phyloP scores from a whole-genome alignment of 2,888 invertebrate species.

The Endomychus coccineus region DNA sequence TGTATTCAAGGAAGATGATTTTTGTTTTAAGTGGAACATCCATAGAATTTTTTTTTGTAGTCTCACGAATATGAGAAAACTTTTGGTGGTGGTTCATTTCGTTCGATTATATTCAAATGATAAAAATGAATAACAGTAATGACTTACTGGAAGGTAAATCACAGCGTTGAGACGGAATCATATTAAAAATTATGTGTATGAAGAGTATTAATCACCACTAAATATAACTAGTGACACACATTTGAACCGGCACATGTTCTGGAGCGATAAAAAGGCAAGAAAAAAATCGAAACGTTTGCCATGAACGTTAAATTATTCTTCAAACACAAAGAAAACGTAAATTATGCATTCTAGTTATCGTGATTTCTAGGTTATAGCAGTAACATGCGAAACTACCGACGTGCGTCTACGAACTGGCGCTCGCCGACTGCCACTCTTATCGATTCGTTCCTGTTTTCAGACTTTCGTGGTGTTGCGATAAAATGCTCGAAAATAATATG shows the following conservation, averaged over 20 bases:
- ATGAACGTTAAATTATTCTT: background rate
- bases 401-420: slow-evolving; percentile 37
- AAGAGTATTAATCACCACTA: slow-evolving; percentile 25
- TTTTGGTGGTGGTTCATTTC: no score
- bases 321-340: background rate
- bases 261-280: no score
- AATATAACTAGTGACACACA: slow-evolving; percentile 23
- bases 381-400: slow-evolving; percentile 30
- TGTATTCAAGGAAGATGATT: no score
- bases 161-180: slow-evolving; percentile 43
- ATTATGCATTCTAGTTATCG: slow-evolving; percentile 16
- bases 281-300: no score
- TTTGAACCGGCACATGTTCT: slow-evolving; percentile 22
- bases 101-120: background rate
- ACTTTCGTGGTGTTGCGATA: no score
- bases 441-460: slow-evolving; percentile 13
- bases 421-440: slow-evolving; percentile 18
- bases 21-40: no score
- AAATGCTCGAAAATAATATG: no score
- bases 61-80: no score
- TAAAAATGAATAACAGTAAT: background rate
- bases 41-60: no score
- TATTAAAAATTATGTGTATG: slow-evolving; percentile 25
- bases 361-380: slow-evolving; percentile 32
- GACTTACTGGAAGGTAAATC: slow-evolving; percentile 39